Conservation (phyloP, 1,140 invertebrate genomes). For the Oryctes rhinoceros region DNA sequence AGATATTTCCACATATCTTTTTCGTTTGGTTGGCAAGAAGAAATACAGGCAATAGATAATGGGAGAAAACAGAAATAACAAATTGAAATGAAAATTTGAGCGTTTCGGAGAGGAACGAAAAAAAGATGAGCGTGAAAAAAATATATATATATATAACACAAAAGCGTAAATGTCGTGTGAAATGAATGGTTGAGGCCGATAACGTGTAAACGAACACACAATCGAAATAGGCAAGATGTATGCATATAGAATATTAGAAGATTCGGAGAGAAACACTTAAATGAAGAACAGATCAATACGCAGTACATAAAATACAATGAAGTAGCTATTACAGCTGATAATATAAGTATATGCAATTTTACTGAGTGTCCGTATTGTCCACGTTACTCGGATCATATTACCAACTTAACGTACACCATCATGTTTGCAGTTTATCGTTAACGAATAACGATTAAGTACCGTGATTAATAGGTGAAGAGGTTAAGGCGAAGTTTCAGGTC, state of each 20-base stretch:
- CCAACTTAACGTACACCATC: too few relatives aligned
- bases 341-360: neutral
- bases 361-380: too few relatives aligned
- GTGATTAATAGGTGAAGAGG: too few relatives aligned
- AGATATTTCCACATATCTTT: constrained; percentile 25
- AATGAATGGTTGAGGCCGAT: neutral
- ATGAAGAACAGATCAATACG: constrained; percentile 9
- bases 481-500: too few relatives aligned
- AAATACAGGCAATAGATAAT: constrained; percentile 25
- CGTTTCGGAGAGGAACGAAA: constrained; percentile 9
- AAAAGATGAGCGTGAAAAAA: constrained; percentile 3
- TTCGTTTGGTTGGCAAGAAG: neutral
- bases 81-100: constrained; percentile 12
- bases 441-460: too few relatives aligned
- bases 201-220: neutral
- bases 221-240: neutral
- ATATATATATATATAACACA: constrained; percentile 11
- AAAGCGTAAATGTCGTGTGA: constrained; percentile 4
- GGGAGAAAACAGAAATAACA: constrained; percentile 9
- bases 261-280: constrained; percentile 19
- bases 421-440: too few relatives aligned
- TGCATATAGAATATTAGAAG: neutral
- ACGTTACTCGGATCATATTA: too few relatives aligned
- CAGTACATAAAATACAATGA: constrained; percentile 25
- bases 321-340: constrained; percentile 10